phyloP scores from a whole-genome alignment of 2,113 vertebrate species.

The Chloebia gouldiae region DNA sequence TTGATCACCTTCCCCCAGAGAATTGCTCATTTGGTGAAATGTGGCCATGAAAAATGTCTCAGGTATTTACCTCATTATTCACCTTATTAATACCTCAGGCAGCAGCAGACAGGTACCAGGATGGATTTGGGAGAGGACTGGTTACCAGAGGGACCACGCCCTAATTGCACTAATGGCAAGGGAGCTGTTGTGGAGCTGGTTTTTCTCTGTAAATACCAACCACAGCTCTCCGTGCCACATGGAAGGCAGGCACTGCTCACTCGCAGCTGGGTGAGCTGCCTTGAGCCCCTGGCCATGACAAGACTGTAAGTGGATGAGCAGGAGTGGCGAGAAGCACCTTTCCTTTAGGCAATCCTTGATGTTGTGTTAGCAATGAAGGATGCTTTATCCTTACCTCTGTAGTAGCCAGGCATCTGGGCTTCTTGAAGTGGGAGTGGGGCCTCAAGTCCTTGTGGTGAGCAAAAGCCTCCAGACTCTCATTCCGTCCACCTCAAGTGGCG shows the following conservation, averaged over 20 bases:
- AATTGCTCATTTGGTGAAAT: not conserved
- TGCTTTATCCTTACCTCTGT: not conserved
- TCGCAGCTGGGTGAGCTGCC: not conserved
- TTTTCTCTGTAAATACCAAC: not conserved
- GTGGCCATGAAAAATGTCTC: not conserved
- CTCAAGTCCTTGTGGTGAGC: not conserved
- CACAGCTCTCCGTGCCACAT: fast-evolving
- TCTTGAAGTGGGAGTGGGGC: not conserved
- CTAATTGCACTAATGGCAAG: not conserved
- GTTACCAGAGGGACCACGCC: not conserved
- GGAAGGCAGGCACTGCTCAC: not conserved
- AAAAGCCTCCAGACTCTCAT: not conserved
- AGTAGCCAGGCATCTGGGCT: not conserved
- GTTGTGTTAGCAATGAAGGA: fast-evolving
- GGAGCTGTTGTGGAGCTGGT: not conserved
- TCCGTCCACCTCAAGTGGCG: not conserved
- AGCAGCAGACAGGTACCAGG: fast-evolving
- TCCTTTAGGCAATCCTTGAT: not conserved
- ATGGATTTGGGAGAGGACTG: not conserved
- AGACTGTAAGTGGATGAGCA: not conserved
- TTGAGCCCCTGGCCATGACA: fast-evolving
- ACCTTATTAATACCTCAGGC: not conserved
- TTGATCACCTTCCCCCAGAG: not conserved
- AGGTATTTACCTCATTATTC: not conserved
- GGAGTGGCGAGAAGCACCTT: not conserved